Conservation (phyloP, 1,140 invertebrate genomes). For the Coelopa frigida region DNA sequence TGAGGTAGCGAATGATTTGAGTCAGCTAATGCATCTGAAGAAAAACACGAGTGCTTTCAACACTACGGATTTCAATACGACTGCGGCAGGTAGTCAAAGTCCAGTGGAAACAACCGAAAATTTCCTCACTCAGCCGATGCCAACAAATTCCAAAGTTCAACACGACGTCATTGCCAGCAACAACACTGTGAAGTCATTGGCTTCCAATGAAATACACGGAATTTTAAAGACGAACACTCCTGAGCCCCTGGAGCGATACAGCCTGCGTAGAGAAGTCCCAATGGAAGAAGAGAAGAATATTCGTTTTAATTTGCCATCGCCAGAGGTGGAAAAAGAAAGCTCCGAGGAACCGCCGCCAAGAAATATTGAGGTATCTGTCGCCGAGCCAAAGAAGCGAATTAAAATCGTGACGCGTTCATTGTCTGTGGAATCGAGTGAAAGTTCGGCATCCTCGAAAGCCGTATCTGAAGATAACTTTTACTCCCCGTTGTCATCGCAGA, state of each 20-base stretch:
- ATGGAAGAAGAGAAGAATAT: constrained; percentile 12
- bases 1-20: constrained; percentile 16
- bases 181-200: too few species aligned
- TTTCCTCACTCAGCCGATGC: not conserved
- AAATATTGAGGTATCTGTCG: too few species aligned
- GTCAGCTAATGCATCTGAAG: constrained; percentile 10
- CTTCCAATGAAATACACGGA: constrained; percentile 10
- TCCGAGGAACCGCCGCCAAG: not conserved
- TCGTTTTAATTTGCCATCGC: constrained; percentile 3
- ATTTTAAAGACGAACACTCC: constrained; percentile 11
- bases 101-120: not conserved
- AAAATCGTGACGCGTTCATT: too few species aligned
- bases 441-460: not conserved
- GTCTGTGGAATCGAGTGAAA: constrained; percentile 6
- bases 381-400: too few species aligned
- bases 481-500: constrained; percentile 10
- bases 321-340: not conserved
- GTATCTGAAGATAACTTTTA: constrained; percentile 14
- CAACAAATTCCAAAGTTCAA: too few species aligned
- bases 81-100: too few species aligned
- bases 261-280: not conserved
- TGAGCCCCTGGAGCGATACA: not conserved
- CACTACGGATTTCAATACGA: constrained; percentile 4
- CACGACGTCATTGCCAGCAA: too few species aligned
- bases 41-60: not conserved